Base-by-base conservation (phyloP, 2,888 invertebrate species). In the Amphipoea lucens region DNA sequence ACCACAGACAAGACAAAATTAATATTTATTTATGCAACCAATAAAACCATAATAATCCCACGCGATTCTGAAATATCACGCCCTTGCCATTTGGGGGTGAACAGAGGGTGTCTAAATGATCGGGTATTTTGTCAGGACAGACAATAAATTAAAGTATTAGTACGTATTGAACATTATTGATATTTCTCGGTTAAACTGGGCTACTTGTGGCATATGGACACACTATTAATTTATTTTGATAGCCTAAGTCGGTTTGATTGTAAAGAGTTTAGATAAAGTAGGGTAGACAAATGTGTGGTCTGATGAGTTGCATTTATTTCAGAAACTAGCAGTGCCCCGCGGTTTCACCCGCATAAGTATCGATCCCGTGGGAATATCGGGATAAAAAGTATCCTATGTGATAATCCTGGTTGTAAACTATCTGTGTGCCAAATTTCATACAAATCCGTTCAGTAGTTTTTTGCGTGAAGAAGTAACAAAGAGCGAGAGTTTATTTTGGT, bases 131-230 rank as follows among this genome's bases (percentile, higher is more conserved):
- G 94, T 94, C 94, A 94, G 91, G 91, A 90, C 90, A 92, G 90
- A 93, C 90, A 90, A 96, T 96, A 96, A 96, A 96, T 96, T 92
- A 95, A 83, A 89, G 95, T 91, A 94, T 96, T 96, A 95, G 87
- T 85, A 84, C 90, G 90, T 92, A 92, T 91, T 90, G 86, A 84
- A 89, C 85, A 82, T 92, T 94, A 94, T 93, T 93, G 91, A 93
- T 91, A 94, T 93, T 90, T 93, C 92, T 91, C 90, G 89, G 89
- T 90, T 91, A 87, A 85, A 87, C 79, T 82, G 67, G 77, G 74
- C 79, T 80, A 78, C 78, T 87, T 82, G 84, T 83, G 86, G 74
- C 86, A 90, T 90, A 90, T 77, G 89, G 88, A 78, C 14, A 4
- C 12, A 60, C 85, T 66, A 89, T 90, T 84, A 89, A 84, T 84